Evolutionary conservation across 1,140 invertebrate genomes (phyloP).

Genomic region (Andrena cerasifolii): DNA sequence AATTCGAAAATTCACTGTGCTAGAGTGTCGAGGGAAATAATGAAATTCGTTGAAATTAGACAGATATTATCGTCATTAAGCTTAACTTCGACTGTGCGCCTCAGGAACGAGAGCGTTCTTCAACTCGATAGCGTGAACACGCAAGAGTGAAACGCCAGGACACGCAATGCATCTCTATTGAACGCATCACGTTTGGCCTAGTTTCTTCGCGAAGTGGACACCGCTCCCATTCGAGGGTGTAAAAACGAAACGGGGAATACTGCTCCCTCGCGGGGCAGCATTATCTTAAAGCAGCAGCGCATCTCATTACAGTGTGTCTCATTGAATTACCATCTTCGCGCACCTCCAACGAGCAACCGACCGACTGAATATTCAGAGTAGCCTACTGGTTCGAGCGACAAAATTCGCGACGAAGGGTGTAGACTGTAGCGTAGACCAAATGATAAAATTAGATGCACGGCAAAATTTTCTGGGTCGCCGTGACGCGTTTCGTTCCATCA

Average conservation of each 20-base stretch:
- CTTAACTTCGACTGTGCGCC: not conserved
- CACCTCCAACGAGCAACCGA: not conserved
- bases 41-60: not conserved
- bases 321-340: not conserved
- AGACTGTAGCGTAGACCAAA: too few relatives aligned
- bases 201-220: not conserved
- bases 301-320: not conserved
- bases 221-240: not conserved
- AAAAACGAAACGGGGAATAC: not conserved
- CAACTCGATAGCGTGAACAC: not conserved
- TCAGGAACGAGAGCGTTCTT: not conserved
- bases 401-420: not conserved
- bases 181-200: conserved; percentile 1
- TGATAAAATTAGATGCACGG: not conserved
- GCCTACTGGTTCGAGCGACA: not conserved
- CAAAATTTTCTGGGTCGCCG: conserved; percentile 17
- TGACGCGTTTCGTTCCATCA: not conserved
- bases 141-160: conserved; percentile 1
- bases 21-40: too few relatives aligned
- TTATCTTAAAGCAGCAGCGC: not conserved
- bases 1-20: too few relatives aligned
- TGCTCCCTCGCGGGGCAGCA: not conserved
- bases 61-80: not conserved
- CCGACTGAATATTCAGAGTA: not conserved
- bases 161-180: not conserved